phyloP scores from a whole-genome alignment of 2,113 vertebrate genomes.

The Marcusenius ussheri region DNA sequence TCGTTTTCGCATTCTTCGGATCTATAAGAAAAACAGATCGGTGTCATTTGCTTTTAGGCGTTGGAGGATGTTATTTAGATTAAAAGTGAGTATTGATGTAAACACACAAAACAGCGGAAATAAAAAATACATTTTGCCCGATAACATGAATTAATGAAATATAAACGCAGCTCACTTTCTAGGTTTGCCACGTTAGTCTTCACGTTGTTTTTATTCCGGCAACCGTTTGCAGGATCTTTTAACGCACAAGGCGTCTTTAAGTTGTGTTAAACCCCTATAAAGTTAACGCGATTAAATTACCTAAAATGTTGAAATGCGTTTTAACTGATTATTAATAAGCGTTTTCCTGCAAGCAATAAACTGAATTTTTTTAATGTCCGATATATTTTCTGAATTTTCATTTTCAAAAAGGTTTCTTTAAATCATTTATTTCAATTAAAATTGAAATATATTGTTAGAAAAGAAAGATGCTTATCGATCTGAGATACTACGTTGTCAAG shows the following conservation, averaged over 20 bases:
- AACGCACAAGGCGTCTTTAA: background rate
- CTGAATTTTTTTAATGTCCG: background rate
- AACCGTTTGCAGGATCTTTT: background rate
- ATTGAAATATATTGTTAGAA: slow-evolving; percentile 22
- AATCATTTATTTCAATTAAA: slow-evolving; percentile 11
- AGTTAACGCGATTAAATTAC: background rate
- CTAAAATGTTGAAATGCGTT: background rate
- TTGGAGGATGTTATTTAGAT: background rate
- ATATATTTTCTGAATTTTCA: background rate
- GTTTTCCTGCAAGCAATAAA: background rate
- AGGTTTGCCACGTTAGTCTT: background rate
- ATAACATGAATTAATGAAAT: background rate
- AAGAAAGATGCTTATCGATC: slow-evolving; percentile 18
- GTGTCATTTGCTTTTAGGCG: background rate
- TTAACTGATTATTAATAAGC: background rate
- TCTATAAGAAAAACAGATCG: background rate
- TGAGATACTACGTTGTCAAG: slow-evolving; percentile 16
- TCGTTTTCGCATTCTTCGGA: background rate
- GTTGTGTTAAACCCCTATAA: background rate
- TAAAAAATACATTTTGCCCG: background rate
- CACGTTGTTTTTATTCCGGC: background rate
- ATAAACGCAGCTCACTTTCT: background rate
- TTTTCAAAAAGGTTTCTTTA: background rate
- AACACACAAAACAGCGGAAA: background rate
- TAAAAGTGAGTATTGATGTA: background rate